Percentiles rank a stretch among this genome's conserved stretches.
Evolutionary conservation across 2,797 vertebrate genomes (phyloP).

Genomic region (Capromys pilorides): DNA sequence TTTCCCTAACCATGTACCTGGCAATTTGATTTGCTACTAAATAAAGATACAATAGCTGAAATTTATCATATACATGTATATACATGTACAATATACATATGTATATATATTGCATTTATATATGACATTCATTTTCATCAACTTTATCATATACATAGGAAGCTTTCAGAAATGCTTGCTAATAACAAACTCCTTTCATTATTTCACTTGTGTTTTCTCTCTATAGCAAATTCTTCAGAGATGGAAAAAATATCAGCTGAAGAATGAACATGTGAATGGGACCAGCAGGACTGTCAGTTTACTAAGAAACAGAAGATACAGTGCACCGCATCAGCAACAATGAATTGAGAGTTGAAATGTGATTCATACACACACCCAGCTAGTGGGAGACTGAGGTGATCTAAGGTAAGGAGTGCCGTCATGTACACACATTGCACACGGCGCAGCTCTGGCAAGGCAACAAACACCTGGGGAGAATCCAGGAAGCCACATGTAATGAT

Average conservation of each 20-base stretch:
- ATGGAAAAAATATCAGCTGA: not conserved
- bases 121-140: slow-evolving; percentile 24
- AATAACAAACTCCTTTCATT: not conserved
- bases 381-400: not conserved
- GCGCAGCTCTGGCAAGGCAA: not conserved
- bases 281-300: not conserved
- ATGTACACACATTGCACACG: not conserved
- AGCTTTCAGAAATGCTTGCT: slow-evolving; percentile 44
- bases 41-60: not conserved
- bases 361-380: not conserved
- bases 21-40: slow-evolving; percentile 22
- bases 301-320: not conserved
- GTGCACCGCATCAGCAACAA: not conserved
- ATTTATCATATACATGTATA: too few relatives aligned
- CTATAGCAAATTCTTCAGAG: not conserved
- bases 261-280: not conserved
- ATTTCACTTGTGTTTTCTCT: not conserved
- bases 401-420: not conserved
- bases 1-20: not conserved
- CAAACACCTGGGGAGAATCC: not conserved
- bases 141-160: not conserved
- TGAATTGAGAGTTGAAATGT: slow-evolving; percentile 41
- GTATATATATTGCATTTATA: not conserved
- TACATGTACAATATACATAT: too few relatives aligned
- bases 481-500: not conserved